Percentiles rank a stretch among this genome's conserved stretches.
These are phyloP conservation scores for Hypercompe scribonia DNA, from an alignment of 2,888 invertebrate species.

Conservation along the genomic window DNA sequence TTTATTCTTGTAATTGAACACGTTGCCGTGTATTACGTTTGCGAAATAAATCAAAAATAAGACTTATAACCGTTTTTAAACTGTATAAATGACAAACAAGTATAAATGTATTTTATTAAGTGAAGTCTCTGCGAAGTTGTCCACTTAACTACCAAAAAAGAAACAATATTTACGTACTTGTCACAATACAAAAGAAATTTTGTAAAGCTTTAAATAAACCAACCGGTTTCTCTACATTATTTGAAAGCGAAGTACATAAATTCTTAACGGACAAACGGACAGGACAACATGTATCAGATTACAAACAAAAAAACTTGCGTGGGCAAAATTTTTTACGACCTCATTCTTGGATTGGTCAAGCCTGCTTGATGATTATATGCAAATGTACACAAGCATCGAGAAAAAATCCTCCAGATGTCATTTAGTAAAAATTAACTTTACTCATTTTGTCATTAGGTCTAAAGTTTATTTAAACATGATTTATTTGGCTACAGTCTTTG, in stretches of 20 bases:
- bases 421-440: conserved; percentile 31
- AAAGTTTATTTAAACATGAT: not conserved
- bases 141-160: conserved; percentile 22
- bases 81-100: not conserved
- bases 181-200: conserved; percentile 51
- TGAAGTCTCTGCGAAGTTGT: conserved; percentile 4
- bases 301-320: conserved; percentile 59
- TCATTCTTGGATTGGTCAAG: conserved; percentile 57
- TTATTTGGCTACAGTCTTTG: conserved; percentile 23
- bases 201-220: conserved; percentile 46
- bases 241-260: conserved; percentile 60
- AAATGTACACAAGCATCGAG: conserved; percentile 49
- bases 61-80: not conserved
- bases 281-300: conserved; percentile 61
- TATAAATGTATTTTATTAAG: conserved; percentile 8
- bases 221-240: conserved; percentile 46
- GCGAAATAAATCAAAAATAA: too few species aligned
- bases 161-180: conserved; percentile 27
- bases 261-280: conserved; percentile 53
- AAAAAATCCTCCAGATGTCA: conserved; percentile 30
- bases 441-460: accelerated
- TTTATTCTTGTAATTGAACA: too few species aligned
- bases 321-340: conserved; percentile 58
- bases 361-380: conserved; percentile 63
- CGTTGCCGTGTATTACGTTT: too few species aligned